A percentile compares a stretch with the other conserved stretches of the same genome.
Conservation (phyloP, 2,797 vertebrate genomes). For the Intellagama lesueurii region DNA sequence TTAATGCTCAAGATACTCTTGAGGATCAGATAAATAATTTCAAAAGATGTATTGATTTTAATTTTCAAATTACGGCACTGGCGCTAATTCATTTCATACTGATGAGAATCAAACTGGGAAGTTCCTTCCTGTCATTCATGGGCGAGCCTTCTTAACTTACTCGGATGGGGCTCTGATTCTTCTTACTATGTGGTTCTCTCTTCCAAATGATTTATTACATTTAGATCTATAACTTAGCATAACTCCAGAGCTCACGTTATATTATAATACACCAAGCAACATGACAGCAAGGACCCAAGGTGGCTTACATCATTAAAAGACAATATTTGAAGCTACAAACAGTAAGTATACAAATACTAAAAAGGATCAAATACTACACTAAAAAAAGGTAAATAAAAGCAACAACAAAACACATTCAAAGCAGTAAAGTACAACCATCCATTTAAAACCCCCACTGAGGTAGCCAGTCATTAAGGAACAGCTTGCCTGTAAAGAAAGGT, state of each 20-base stretch:
- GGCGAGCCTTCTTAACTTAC: background rate
- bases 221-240: background rate
- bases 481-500: too few species aligned
- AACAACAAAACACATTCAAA: too few species aligned
- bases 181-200: background rate
- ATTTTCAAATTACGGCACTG: conserved; percentile 4
- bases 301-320: too few species aligned
- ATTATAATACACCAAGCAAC: background rate
- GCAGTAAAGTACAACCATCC: too few species aligned
- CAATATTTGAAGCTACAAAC: too few species aligned
- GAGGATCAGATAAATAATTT: conserved; percentile 9
- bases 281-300: too few species aligned
- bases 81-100: background rate
- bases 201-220: background rate
- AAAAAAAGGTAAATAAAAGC: too few species aligned
- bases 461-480: too few species aligned
- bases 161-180: background rate
- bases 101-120: background rate
- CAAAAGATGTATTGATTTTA: conserved; percentile 24
- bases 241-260: background rate
- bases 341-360: too few species aligned
- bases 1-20: background rate
- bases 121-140: background rate
- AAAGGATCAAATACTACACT: too few species aligned
- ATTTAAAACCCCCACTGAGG: too few species aligned